Base-by-base conservation (phyloP, 2,888 invertebrate species). In the Cylindroiulus punctatus region DNA sequence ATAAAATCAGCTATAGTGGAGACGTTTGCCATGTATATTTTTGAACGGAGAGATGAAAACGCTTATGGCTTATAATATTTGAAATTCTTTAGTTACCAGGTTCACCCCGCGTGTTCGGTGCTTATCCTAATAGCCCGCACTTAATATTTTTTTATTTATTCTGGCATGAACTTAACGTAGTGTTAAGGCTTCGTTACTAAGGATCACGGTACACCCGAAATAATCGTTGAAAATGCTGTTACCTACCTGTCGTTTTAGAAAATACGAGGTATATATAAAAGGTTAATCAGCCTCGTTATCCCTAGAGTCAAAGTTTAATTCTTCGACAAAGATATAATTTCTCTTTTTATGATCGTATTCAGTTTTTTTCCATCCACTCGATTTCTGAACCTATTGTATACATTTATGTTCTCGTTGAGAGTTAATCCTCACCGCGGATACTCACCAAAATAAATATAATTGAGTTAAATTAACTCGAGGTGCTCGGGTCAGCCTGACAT, bases 101-200 rank as follows among this genome's bases (percentile, higher is more conserved):
- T 65, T 65, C 26, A 26, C 10, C 26, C 26, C 65, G 8, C 12
- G 8, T 65, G 8, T 26, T 5, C 8, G 26, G 26, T 26, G 65
- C 65, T 65, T 65, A 65, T 65, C 65, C 65, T 26, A 65, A 65
- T 65, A 65, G 65, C 65, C 26, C 65, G 5, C 65, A 65, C 65
- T 65, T 65, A 65, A 65, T 65, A 65, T 65, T 65, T 65, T 17
- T 26, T 22, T 65, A 26, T 65, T 65, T 65, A 65, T 65, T 26
- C 65, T 65, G 65, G 65, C 65, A 65, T 65, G 26, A 65, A 65
- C 65, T 65, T 26, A 26, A 65, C 65, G 26, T n/a, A 65, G 65
- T 65, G 65, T 65, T 26, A 65, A 65, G 65, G 65, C n/a, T 65
- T 65, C 65, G 65, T 65, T 65, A 65, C 65, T 65, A 65, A 65